These are phyloP conservation scores for Caranx ignobilis DNA, from an alignment of 2,113 vertebrate genomes.

Conservation along the genomic window DNA sequence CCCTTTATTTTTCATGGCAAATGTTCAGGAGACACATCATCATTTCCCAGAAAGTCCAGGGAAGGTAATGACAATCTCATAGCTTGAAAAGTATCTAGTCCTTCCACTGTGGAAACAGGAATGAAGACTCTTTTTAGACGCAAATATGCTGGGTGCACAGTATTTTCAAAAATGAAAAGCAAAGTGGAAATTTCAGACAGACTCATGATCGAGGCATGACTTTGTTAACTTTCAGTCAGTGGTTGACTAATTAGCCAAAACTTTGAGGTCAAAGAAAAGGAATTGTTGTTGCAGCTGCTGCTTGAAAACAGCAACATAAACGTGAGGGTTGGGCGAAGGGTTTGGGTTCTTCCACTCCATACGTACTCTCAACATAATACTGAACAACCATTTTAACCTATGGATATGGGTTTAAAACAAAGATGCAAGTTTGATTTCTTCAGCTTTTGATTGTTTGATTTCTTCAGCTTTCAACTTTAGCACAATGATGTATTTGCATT, in stretches of 20 bases:
- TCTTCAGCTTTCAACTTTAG: background rate
- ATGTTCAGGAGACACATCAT: slow-evolving; percentile 34
- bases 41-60: background rate
- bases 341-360: too few relatives aligned
- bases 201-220: background rate
- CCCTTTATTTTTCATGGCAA: slow-evolving; percentile 20
- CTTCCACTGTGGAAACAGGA: slow-evolving; percentile 17
- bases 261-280: background rate
- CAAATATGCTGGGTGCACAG: background rate
- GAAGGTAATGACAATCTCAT: slow-evolving; percentile 26
- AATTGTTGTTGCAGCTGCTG: background rate
- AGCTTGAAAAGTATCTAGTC: background rate
- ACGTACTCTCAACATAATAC: background rate
- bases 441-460: background rate
- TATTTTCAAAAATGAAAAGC: background rate
- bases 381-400: background rate
- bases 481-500: background rate
- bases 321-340: too few relatives aligned
- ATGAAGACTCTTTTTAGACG: background rate
- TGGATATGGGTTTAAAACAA: background rate
- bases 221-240: background rate
- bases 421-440: background rate
- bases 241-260: background rate
- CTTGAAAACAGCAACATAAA: background rate
- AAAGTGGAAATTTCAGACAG: background rate